These are phyloP conservation scores for Oncopeltus fasciatus DNA, from an alignment of 1,140 invertebrate species.

Conservation along the genomic window DNA sequence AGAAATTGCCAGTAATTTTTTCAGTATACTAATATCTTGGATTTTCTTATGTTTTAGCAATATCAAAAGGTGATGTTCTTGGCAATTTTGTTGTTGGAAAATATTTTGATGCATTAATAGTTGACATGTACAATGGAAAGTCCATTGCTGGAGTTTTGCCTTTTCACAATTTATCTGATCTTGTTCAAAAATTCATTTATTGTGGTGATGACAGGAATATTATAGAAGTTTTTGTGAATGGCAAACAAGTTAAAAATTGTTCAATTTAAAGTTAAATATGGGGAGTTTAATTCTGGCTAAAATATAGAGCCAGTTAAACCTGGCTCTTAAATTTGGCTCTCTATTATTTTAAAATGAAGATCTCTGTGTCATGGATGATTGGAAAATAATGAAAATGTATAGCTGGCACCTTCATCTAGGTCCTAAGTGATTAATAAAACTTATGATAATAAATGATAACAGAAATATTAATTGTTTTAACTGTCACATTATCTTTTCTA, in stretches of 20 bases:
- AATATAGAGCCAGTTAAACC: too few species aligned
- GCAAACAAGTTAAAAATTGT: slow-evolving; percentile 4
- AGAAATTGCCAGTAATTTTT: background rate
- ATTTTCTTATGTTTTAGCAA: slow-evolving; percentile 39
- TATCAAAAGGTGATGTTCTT: slow-evolving; percentile 51
- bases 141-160: slow-evolving; percentile 30
- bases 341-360: too few species aligned
- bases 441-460: too few species aligned
- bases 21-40: background rate
- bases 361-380: too few species aligned
- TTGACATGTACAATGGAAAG: slow-evolving; percentile 34
- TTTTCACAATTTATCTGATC: slow-evolving; percentile 36
- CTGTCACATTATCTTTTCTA: too few species aligned
- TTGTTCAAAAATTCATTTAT: slow-evolving; percentile 68
- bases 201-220: slow-evolving; percentile 77
- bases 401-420: too few species aligned
- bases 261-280: too few species aligned
- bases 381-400: too few species aligned
- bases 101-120: slow-evolving; percentile 68
- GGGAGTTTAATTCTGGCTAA: too few species aligned
- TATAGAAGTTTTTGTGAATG: slow-evolving; percentile 48
- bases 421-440: too few species aligned
- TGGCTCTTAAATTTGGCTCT: too few species aligned
- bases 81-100: slow-evolving; percentile 70
- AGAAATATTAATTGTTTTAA: too few species aligned